A percentile compares a stretch with the other conserved stretches of the same genome.
Conservation (phyloP, 2,113 vertebrate species). For the Protobothrops mucrosquamatus region DNA sequence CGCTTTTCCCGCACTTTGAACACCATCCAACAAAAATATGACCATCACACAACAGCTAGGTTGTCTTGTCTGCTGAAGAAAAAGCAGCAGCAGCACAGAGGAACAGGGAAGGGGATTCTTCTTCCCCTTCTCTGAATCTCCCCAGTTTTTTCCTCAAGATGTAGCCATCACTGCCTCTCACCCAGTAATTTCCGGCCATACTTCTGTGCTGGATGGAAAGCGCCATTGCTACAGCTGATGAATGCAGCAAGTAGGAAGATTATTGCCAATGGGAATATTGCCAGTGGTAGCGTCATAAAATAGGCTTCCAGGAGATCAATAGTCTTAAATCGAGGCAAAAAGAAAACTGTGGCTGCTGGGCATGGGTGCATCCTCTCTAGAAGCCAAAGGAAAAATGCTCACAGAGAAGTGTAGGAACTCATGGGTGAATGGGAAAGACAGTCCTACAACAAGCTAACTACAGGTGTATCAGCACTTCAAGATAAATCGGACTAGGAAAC, state of each 20-base stretch:
- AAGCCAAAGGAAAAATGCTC: no score
- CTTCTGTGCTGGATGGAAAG: not conserved
- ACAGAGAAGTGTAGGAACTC: no score
- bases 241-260: not conserved
- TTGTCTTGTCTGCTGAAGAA: not conserved
- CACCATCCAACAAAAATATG: not conserved
- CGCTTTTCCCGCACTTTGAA: not conserved
- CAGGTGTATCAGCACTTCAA: no score
- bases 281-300: not conserved
- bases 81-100: not conserved
- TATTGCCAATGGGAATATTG: not conserved
- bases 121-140: not conserved
- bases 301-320: no score
- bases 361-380: no score
- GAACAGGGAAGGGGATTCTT: not conserved
- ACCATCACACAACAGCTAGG: not conserved
- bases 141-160: not conserved
- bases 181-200: not conserved
- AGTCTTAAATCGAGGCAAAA: no score
- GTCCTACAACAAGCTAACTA: no score
- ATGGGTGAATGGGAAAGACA: no score
- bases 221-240: not conserved
- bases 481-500: no score
- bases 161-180: not conserved
- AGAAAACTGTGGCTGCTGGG: no score